Evolutionary conservation across 2,888 invertebrate genomes (phyloP).

Genomic region (Gerosis bhagava): DNA sequence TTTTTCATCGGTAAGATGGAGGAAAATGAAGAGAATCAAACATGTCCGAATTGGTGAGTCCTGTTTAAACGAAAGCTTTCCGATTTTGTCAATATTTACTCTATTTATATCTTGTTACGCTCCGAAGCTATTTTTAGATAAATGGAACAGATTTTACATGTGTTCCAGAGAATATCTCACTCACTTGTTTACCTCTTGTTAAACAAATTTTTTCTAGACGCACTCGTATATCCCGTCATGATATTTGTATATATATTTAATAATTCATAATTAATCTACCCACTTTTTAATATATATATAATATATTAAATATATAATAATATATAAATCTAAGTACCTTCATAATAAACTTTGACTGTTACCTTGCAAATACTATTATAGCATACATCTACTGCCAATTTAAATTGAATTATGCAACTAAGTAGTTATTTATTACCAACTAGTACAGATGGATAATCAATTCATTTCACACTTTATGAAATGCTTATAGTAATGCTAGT

Average conservation of each 20-base stretch:
- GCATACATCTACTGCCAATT: slow-evolving; percentile 4
- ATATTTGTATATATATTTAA: too few species aligned
- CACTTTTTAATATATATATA: too few species aligned
- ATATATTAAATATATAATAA: too few species aligned
- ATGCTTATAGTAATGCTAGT: too few species aligned
- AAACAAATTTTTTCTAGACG: slow-evolving; percentile 17
- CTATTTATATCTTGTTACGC: slow-evolving; percentile 68
- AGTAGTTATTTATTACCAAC: too few species aligned
- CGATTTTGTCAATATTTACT: slow-evolving; percentile 60
- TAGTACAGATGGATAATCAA: too few species aligned
- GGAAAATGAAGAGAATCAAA: slow-evolving; percentile 58
- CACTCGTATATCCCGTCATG: too few species aligned
- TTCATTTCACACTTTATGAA: too few species aligned
- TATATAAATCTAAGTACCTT: too few species aligned
- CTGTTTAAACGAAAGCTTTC: slow-evolving; percentile 35
- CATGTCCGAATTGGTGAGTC: slow-evolving; percentile 79
- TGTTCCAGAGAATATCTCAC: slow-evolving; percentile 42
- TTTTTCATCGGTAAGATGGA: slow-evolving; percentile 48
- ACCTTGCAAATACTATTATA: slow-evolving; percentile 4
- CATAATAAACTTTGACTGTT: too few species aligned
- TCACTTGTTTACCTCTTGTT: slow-evolving; percentile 59
- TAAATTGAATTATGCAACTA: slow-evolving; percentile 12
- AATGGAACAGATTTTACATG: slow-evolving; percentile 61
- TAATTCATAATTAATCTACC: too few species aligned
- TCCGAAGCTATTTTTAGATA: slow-evolving; percentile 72